Percentiles rank a stretch among this genome's conserved stretches.
Evolutionary conservation across 2,797 vertebrate genomes (phyloP).

Genomic region (Macropus fuliginosus): DNA sequence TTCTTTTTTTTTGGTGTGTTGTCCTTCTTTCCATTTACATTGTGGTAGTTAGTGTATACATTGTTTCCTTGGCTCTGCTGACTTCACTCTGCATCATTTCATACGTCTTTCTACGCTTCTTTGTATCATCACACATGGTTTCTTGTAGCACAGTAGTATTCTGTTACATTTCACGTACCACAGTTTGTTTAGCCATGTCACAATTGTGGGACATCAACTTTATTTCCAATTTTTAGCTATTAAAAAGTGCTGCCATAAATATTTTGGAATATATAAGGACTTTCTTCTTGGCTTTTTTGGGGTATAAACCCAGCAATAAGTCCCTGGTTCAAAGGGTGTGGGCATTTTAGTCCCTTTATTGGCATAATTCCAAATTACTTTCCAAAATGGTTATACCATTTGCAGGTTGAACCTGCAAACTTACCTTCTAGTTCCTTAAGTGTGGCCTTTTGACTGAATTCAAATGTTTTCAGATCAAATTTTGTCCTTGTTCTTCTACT

Average conservation of each 20-base stretch:
- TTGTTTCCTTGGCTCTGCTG: no score
- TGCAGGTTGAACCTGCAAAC: no score
- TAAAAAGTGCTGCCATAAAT: neutral
- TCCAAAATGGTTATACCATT: neutral
- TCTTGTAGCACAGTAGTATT: neutral
- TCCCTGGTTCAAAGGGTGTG: neutral
- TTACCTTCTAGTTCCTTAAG: no score
- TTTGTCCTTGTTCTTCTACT: no score
- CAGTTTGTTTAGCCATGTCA: neutral
- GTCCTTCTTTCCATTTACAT: no score
- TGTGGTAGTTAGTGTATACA: no score
- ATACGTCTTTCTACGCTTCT: no score
- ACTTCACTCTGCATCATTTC: no score
- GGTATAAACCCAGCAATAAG: neutral
- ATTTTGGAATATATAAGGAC: neutral
- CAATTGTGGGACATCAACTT: neutral
- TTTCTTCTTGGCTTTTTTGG: neutral
- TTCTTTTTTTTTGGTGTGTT: no score
- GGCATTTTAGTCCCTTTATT: neutral
- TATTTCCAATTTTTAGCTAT: neutral
- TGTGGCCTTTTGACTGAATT: no score
- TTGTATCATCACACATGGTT: neutral
- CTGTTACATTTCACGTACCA: neutral
- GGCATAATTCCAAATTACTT: neutral
- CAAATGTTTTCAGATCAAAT: no score